These are phyloP conservation scores for Battus philenor DNA, from an alignment of 1,140 invertebrate species.

Conservation along the genomic window DNA sequence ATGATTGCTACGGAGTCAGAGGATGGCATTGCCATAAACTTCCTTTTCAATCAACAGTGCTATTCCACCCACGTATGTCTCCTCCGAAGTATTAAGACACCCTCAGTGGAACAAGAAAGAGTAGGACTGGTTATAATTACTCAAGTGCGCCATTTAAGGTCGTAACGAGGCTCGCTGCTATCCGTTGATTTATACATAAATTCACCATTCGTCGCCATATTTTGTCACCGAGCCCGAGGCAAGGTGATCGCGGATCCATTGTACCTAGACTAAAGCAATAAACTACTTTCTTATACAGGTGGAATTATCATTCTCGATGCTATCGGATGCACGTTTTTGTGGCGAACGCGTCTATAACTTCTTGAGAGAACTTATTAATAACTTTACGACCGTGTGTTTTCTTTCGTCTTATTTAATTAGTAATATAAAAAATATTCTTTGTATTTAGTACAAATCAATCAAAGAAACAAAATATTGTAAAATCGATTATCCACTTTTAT, in stretches of 20 bases:
- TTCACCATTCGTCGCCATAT: slow-evolving; percentile 29
- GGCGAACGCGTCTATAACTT: slow-evolving; percentile 14
- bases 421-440: too few species aligned
- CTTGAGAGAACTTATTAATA: slow-evolving; percentile 1
- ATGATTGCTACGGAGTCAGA: background rate
- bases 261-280: slow-evolving; percentile 29
- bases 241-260: slow-evolving; percentile 29
- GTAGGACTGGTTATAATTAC: slow-evolving; percentile 36
- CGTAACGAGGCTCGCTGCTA: slow-evolving; percentile 31
- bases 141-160: slow-evolving; percentile 33
- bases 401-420: too few species aligned
- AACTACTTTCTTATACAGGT: slow-evolving; percentile 26
- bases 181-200: slow-evolving; percentile 53
- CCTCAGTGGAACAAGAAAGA: slow-evolving; percentile 29
- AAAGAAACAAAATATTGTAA: too few species aligned
- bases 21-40: slow-evolving; percentile 11
- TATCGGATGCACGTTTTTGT: slow-evolving; percentile 21
- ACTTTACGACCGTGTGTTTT: background rate
- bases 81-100: slow-evolving; percentile 29
- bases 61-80: slow-evolving; percentile 1
- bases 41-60: slow-evolving; percentile 8
- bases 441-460: too few species aligned
- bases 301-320: slow-evolving; percentile 30
- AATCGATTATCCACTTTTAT: too few species aligned
- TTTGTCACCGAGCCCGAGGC: slow-evolving; percentile 25